Percentiles rank a stretch among this genome's conserved stretches.
Conservation (phyloP, 2,797 vertebrate genomes). For the Borostomias antarcticus region DNA sequence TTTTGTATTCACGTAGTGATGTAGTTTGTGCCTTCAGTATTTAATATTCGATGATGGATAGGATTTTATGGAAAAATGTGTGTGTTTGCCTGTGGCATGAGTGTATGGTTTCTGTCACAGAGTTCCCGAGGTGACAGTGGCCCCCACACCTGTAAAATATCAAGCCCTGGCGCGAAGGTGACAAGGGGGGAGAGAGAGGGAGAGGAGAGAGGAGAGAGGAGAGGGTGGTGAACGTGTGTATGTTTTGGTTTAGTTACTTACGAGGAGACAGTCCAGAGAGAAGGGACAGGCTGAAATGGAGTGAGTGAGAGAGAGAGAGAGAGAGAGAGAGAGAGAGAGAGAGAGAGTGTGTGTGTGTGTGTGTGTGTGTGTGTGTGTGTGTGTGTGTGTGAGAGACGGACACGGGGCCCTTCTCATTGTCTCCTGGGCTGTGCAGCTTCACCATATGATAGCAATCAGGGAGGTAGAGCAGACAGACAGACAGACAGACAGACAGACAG, state of each 20-base stretch:
- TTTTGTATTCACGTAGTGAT: too few relatives aligned
- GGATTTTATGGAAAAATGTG: too few relatives aligned
- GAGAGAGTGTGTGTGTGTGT: too few relatives aligned
- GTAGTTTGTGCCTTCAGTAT: too few relatives aligned
- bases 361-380: too few relatives aligned
- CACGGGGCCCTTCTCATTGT: too few relatives aligned
- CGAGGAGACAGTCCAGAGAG: neutral
- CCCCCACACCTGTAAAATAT: slow-evolving; percentile 33
- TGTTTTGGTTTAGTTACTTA: slow-evolving; percentile 6
- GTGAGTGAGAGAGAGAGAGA: neutral
- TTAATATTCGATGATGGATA: too few relatives aligned
- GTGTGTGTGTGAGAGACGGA: neutral
- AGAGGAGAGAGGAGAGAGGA: neutral
- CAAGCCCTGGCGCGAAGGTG: slow-evolving; percentile 23
- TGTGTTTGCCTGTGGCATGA: slow-evolving; percentile 2
- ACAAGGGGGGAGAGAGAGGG: slow-evolving; percentile 8
- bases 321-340: neutral
- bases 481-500: neutral
- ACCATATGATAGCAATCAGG: slow-evolving; percentile 62
- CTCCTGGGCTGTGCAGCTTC: slow-evolving; percentile 49
- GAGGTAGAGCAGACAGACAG: neutral
- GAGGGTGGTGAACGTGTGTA: slow-evolving; percentile 1
- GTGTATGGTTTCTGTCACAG: neutral
- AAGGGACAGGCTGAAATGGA: neutral
- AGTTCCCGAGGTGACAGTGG: neutral